Evolutionary conservation across 1,140 invertebrate genomes (phyloP).

Genomic region (Diachasmimorpha longicaudata): DNA sequence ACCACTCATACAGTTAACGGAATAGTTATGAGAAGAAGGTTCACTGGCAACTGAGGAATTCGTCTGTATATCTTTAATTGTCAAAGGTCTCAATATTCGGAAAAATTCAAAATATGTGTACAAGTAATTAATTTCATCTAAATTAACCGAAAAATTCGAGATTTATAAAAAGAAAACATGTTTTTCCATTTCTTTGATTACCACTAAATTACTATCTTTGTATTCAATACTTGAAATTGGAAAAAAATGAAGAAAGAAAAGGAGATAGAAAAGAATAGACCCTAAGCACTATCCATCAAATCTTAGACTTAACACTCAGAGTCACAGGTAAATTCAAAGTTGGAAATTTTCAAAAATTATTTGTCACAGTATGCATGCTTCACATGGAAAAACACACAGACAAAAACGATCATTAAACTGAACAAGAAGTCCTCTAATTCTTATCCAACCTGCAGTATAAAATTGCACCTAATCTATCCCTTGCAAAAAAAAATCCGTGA

Average conservation of each 20-base stretch:
- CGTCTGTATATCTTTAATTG: background rate
- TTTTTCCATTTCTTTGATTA: slow-evolving; percentile 1
- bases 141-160: slow-evolving; percentile 3
- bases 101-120: slow-evolving; percentile 5
- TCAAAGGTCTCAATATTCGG: background rate
- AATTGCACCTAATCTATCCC: background rate
- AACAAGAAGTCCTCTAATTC: background rate
- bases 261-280: background rate
- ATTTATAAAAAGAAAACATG: background rate
- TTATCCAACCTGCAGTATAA: background rate
- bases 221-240: slow-evolving; percentile 4
- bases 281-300: slow-evolving; percentile 7
- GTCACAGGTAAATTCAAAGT: slow-evolving; percentile 5
- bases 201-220: background rate
- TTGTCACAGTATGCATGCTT: background rate
- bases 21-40: background rate
- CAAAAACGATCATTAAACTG: background rate
- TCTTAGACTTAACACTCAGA: slow-evolving; percentile 15
- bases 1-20: no score
- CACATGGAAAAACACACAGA: background rate
- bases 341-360: slow-evolving; percentile 19
- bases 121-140: slow-evolving; percentile 1
- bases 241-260: slow-evolving; percentile 1
- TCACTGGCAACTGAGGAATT: background rate
- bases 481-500: background rate